Base-by-base conservation (phyloP, 2,888 invertebrate genomes). In the Trissolcus japonicus region DNA sequence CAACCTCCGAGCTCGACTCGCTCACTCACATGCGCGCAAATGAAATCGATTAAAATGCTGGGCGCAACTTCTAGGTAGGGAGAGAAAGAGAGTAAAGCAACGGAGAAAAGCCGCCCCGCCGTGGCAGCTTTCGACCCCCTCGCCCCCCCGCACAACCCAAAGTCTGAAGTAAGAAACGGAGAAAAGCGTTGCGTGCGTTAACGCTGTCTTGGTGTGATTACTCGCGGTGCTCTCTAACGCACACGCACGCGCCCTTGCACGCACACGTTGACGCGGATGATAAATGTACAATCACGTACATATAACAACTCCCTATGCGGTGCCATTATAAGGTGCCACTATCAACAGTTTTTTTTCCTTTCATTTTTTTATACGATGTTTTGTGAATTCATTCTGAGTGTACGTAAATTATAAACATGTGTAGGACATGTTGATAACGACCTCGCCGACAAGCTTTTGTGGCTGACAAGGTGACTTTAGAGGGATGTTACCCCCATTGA, bases 41-140 rank as follows among this genome's bases (percentile, higher is more conserved):
- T 92, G 92, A 91, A 92, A 92, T 92, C 92, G 92, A 92, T 92
- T 92, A 92, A 92, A 92, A 92, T 92, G 91, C 91, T 92, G 91
- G 90, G 90, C 90, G 90, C 90, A 91, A 91, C 91, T 91, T 91
- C 91, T 90, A 91, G 90, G 90, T 90, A 90, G 90, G 90, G 90
- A 90, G 89, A 89, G 89, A 89, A 89, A 89, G 89, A 88, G 87
- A 87, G 86, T 84, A 88, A 84, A 80, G 82, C 65, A 71, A 66
- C 60, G 73, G 82, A 81, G 67, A 90, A 90, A 89, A 90, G 90
- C 90, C 90, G 90, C 90, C 80, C 66, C 66, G 67, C 77, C 63
- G 67, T 50, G 74, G 46, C 66, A 25, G 66, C 25, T 65, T 76
- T 60, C 76, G 79, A 79, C 80, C 79, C 79, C 78, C 74, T 66